Evolutionary conservation across 2,113 vertebrate species (phyloP), one percentile per base, ranked within the genome.

Genomic region (Paratilapia polleni): DNA sequence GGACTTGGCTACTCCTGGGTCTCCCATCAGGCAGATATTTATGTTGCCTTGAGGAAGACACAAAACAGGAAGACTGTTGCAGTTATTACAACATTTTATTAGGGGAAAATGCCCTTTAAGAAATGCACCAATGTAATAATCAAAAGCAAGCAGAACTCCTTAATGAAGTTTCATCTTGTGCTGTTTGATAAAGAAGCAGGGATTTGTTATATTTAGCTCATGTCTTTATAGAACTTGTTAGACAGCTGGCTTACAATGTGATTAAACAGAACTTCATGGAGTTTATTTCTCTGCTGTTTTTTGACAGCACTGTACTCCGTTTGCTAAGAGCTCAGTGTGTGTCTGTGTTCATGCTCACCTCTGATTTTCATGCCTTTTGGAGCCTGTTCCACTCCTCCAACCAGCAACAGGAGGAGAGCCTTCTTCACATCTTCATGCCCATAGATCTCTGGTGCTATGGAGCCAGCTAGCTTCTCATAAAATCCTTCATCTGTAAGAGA

Each of bases 381-480:
- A 4, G 95, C 97, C 62, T 98, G 95, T 66, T 98, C 95, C 12
- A 98, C 97, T 0, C 98, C 98, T 0, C 98, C 98, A 17, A 99
- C 98, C 80, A 99, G 94, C 49, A 98, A 91, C 36, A 99, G 95
- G 15, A 99, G 95, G 58, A 99, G 94, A 0, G 98, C 98, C 41
- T 99, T 99, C 94, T 99, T 99, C 10, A 99, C 98, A 0, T 99
- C 98, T 82, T 99, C 97, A 0, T 98, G 97, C 4, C 98, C 98
- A 0, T 97, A 99, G 81, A 99, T 99, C 94, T 98, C 98, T 0
- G 98, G 98, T 1, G 97, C 98, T 0, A 99, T 99, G 0, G 98
- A 99, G 0, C 97, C 95, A 0, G 98, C 96, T 14, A 99, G 91
- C 77, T 98, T 98, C 75, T 97, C 97, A 8, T 98, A 99, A 89